phyloP scores from a whole-genome alignment of 2,113 vertebrate genomes.

The Entomyzon cyanotis region DNA sequence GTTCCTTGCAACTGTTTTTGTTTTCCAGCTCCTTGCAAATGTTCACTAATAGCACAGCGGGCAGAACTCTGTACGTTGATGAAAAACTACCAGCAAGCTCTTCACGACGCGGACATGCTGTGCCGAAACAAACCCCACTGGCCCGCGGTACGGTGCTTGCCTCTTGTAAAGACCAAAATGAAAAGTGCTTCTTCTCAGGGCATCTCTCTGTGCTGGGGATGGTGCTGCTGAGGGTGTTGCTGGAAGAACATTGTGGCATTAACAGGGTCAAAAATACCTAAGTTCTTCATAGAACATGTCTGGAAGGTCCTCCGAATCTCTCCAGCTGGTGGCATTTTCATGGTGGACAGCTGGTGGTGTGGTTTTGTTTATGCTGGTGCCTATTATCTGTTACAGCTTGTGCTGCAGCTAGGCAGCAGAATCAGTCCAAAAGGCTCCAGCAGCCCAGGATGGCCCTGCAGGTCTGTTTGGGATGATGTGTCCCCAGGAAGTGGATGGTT shows the following conservation, averaged over 20 bases:
- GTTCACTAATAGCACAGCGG: conserved; percentile 77
- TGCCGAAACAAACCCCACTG: conserved; percentile 81
- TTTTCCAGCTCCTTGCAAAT: conserved; percentile 81
- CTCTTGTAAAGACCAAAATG: neutral
- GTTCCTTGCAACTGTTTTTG: neutral
- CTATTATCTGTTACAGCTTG: neutral
- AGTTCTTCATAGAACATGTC: neutral
- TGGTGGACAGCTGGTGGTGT: too few species aligned
- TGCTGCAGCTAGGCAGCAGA: neutral
- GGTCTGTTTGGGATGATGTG: neutral
- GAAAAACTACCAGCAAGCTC: conserved; percentile 83
- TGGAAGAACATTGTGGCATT: neutral
- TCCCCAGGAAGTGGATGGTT: neutral
- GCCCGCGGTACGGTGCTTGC: conserved; percentile 76
- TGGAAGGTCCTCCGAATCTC: neutral
- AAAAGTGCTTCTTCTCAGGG: neutral
- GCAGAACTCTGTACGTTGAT: conserved; percentile 81
- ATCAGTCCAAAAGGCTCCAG: fast-evolving
- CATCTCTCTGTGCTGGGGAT: neutral
- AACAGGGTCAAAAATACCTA: neutral
- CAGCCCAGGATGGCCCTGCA: neutral
- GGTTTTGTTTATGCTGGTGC: neutral
- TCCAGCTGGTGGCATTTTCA: neutral
- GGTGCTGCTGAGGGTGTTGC: neutral
- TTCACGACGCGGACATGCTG: conserved; percentile 76